phyloP scores from a whole-genome alignment of 2,797 vertebrate genomes.

The Acanthiza pusilla region DNA sequence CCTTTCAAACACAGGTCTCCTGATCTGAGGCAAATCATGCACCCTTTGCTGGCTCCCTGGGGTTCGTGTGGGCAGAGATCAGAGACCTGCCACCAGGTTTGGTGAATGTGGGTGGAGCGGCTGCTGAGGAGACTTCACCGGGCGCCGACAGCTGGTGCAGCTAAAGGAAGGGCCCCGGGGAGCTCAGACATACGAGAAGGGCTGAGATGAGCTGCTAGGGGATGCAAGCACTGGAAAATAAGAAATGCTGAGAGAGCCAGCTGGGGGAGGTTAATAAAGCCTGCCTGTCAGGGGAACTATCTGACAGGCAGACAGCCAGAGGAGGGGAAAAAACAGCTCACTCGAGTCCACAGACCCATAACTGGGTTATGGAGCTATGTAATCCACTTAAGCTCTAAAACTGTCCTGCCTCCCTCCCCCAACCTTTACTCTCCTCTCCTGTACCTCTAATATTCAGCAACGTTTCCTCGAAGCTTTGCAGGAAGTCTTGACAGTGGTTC shows the following conservation, averaged over 20 bases:
- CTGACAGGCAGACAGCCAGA: conserved; percentile 62
- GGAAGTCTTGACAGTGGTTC: conserved; percentile 41
- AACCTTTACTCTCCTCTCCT: background rate
- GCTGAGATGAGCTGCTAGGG: background rate
- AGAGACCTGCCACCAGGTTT: background rate
- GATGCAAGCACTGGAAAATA: conserved; percentile 27
- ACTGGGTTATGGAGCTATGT: conserved; percentile 63
- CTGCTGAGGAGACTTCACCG: background rate
- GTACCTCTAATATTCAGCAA: conserved; percentile 23
- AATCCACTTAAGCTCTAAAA: conserved; percentile 67
- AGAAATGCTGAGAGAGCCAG: conserved; percentile 39
- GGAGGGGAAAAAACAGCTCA: conserved; percentile 48
- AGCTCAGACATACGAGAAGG: background rate
- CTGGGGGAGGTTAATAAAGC: conserved; percentile 55
- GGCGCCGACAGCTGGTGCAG: background rate
- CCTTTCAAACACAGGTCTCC: background rate
- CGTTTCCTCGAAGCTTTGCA: conserved; percentile 46
- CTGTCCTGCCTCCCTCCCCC: conserved; percentile 37
- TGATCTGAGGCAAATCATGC: background rate
- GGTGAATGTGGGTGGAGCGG: background rate
- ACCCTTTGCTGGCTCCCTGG: background rate
- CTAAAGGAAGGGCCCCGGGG: background rate
- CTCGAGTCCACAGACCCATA: conserved; percentile 20
- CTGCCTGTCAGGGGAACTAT: conserved; percentile 51
- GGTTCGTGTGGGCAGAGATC: background rate